Percentiles rank a stretch among this genome's conserved stretches.
Evolutionary conservation across 2,113 vertebrate species (phyloP).

Genomic region (Lichenostomus cassidix): DNA sequence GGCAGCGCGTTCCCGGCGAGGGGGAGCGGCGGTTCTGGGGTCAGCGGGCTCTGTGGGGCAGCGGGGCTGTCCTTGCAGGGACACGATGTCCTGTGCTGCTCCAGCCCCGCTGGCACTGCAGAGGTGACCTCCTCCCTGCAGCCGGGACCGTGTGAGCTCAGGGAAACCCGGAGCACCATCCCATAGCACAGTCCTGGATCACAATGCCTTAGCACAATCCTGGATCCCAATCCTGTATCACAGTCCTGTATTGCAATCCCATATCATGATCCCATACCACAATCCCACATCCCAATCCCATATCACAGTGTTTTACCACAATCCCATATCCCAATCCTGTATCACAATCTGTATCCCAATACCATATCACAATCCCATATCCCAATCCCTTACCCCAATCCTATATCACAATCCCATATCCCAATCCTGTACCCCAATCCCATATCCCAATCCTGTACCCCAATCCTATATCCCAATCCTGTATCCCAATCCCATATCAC

Average conservation of each 20-base stretch:
- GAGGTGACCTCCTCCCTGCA: background rate
- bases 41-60: no score
- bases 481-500: accelerated
- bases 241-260: background rate
- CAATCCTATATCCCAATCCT: accelerated
- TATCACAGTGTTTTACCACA: background rate
- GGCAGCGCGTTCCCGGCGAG: accelerated
- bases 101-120: background rate
- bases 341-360: accelerated
- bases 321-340: accelerated
- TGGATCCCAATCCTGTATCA: accelerated
- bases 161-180: accelerated
- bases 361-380: accelerated
- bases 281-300: accelerated
- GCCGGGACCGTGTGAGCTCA: accelerated
- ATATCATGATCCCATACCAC: accelerated
- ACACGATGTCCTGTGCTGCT: accelerated
- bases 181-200: background rate
- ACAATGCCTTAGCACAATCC: accelerated
- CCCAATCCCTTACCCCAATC: background rate
- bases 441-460: accelerated
- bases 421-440: accelerated
- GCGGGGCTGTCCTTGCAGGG: background rate
- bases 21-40: accelerated
- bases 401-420: accelerated